phyloP scores from a whole-genome alignment of 1,140 invertebrate genomes.

The Planococcus citri region DNA sequence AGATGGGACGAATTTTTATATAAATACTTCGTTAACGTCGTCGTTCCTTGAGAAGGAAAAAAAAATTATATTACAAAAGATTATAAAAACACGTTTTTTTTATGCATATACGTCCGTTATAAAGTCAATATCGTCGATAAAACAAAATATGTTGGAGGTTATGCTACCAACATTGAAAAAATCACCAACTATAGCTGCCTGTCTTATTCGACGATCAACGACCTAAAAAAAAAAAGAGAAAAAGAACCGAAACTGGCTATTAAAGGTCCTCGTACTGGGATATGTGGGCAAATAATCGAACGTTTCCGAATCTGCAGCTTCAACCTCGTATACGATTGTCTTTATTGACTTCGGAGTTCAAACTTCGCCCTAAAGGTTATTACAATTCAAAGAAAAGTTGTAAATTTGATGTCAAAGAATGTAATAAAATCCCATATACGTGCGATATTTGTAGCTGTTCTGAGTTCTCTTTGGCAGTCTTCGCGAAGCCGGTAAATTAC shows the following conservation, averaged over 20 bases:
- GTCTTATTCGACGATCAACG: background rate
- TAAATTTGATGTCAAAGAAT: background rate
- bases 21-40: background rate
- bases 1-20: background rate
- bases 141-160: background rate
- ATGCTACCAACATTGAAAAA: background rate
- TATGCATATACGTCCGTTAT: background rate
- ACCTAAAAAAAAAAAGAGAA: background rate
- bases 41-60: no score
- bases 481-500: no score
- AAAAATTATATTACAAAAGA: background rate
- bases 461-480: no score
- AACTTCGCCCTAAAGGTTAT: background rate
- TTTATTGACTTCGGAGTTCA: background rate
- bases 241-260: no score
- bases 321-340: no score
- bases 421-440: no score
- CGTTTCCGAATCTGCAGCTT: background rate
- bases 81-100: background rate
- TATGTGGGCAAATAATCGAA: background rate
- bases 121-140: background rate
- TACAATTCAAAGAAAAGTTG: background rate
- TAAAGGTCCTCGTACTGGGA: background rate
- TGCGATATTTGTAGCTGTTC: no score
- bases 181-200: background rate